Percentiles rank a stretch among this genome's conserved stretches.
Conservation (phyloP, 2,113 vertebrate genomes). For the Triplophysa dalaica region DNA sequence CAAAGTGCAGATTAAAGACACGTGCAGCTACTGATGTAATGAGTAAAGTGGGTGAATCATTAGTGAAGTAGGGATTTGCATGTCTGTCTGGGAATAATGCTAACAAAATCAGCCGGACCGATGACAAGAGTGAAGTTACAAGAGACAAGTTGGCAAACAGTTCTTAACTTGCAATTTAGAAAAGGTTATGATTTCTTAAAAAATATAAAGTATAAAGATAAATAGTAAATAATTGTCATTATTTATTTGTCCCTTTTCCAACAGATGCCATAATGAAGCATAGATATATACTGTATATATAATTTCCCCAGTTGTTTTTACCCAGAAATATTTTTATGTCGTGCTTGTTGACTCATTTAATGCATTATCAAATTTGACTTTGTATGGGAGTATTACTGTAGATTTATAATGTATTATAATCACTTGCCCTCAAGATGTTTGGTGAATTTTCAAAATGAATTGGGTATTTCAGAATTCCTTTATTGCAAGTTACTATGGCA, state of each 20-base stretch:
- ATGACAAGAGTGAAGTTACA: neutral
- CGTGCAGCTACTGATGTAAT: neutral
- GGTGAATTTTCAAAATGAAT: slow-evolving; percentile 40
- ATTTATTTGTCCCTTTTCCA: slow-evolving; percentile 1
- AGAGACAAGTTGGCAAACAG: slow-evolving; percentile 6
- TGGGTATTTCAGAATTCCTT: slow-evolving; percentile 37
- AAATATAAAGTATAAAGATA: too few relatives aligned
- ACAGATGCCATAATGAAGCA: neutral
- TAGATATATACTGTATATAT: neutral
- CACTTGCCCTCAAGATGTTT: slow-evolving; percentile 29
- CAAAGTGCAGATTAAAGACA: neutral
- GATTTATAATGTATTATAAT: slow-evolving; percentile 27
- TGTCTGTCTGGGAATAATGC: neutral
- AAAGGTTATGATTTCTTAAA: neutral
- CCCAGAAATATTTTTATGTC: slow-evolving; percentile 4
- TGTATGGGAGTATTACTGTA: neutral
- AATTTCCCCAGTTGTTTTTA: neutral
- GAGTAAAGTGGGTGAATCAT: neutral
- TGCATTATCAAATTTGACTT: slow-evolving; percentile 12
- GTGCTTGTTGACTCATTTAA: slow-evolving; percentile 22
- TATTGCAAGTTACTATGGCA: slow-evolving; percentile 44
- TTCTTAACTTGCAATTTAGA: neutral
- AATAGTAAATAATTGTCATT: neutral
- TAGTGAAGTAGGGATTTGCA: neutral
- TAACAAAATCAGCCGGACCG: slow-evolving; percentile 3